A percentile compares a stretch with the other conserved stretches of the same genome.
phyloP scores from a whole-genome alignment of 2,888 invertebrate species.

The Drosophila flavopinicola region DNA sequence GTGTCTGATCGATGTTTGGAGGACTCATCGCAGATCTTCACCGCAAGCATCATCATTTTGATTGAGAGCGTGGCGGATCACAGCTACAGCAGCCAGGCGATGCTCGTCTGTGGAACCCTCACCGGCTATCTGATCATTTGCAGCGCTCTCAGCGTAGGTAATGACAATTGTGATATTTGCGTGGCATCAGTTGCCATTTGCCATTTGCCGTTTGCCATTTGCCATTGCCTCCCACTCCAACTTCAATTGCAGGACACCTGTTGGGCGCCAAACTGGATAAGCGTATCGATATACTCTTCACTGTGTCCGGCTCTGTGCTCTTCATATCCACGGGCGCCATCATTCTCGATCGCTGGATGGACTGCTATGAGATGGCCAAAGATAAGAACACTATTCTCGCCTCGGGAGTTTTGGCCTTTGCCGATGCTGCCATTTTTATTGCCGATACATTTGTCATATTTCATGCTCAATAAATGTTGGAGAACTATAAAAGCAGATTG shows the following conservation, averaged over 20 bases:
- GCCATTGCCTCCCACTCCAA: conserved; percentile 2
- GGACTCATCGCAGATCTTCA: conserved; percentile 63
- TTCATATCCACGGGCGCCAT: conserved; percentile 73
- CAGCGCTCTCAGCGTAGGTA: conserved; percentile 74
- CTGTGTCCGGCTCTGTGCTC: conserved; percentile 68
- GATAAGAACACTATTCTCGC: conserved; percentile 68
- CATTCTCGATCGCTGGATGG: conserved; percentile 75
- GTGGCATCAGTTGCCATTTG: too few relatives aligned
- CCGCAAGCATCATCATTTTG: conserved; percentile 66
- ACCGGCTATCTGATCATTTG: conserved; percentile 78
- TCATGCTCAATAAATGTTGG: conserved; percentile 47
- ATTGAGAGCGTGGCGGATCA: conserved; percentile 75
- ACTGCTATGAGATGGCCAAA: conserved; percentile 26
- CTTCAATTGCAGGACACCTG: conserved; percentile 66
- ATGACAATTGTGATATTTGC: conserved; percentile 31
- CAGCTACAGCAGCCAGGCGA: conserved; percentile 75
- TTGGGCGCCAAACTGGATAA: conserved; percentile 72
- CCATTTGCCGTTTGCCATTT: too few relatives aligned
- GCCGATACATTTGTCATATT: conserved; percentile 73
- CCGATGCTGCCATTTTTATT: conserved; percentile 71
- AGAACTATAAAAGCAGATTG: neutral
- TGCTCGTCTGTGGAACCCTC: conserved; percentile 79
- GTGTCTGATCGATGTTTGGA: conserved; percentile 36
- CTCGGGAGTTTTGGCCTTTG: conserved; percentile 69
- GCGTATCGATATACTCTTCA: conserved; percentile 75